Percentiles rank a stretch among this genome's conserved stretches.
Evolutionary conservation across 2,888 invertebrate genomes (phyloP).

Genomic region (Nephrotoma flavescens): DNA sequence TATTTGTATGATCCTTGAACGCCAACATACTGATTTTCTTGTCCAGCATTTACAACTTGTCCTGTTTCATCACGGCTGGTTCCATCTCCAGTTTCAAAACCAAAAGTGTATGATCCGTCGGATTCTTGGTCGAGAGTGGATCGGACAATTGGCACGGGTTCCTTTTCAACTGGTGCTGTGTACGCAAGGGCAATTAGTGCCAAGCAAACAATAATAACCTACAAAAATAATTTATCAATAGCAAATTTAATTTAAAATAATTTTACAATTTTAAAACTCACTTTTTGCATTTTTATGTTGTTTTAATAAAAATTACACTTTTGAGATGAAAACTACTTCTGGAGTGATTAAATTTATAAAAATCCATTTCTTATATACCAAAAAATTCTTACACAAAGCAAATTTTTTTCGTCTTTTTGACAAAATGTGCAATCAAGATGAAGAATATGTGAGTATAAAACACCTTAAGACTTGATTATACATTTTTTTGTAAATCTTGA

Average conservation of each 20-base stretch:
- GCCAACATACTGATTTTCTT: constrained; percentile 20
- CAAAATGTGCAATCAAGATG: neutral
- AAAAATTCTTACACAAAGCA: neutral
- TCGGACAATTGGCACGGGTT: neutral
- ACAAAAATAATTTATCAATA: neutral
- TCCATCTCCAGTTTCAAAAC: constrained; percentile 24
- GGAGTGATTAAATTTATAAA: neutral
- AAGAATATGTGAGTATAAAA: neutral
- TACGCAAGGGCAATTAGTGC: neutral
- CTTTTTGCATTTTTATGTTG: constrained; percentile 4
- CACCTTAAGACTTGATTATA: neutral
- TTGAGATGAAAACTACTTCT: neutral
- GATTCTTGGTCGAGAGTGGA: constrained; percentile 9
- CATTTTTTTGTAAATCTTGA: neutral
- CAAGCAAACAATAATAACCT: neutral
- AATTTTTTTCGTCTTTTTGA: neutral
- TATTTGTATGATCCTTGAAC: constrained; percentile 26
- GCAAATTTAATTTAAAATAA: neutral
- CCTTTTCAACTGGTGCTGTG: neutral
- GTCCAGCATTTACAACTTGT: constrained; percentile 22
- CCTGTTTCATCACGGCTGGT: constrained; percentile 24
- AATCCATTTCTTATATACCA: neutral
- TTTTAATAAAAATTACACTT: neutral
- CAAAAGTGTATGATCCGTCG: constrained; percentile 26
- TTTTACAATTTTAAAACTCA: neutral